Evolutionary conservation across 2,888 invertebrate species (phyloP), one percentile per base, ranked within the genome.

Genomic region (Caprella mutica): DNA sequence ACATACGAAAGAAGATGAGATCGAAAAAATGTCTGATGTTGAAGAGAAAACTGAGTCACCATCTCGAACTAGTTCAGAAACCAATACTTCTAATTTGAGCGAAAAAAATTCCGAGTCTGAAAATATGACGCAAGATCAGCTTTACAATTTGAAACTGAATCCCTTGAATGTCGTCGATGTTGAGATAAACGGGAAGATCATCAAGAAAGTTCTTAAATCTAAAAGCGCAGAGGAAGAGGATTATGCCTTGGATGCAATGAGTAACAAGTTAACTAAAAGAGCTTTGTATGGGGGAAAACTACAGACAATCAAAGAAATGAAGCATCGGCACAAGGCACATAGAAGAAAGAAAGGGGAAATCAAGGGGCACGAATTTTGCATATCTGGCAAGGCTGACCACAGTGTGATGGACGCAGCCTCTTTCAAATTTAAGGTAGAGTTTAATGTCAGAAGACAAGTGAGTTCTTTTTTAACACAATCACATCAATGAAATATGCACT

Each of bases 181-280:
- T 50, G 50, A 56, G 33, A 48, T 48, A 12, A 56, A 40, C n/a
- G 50, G 24, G 9, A 52, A 39, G 30, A 8, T 19, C 5, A 21
- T 19, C 19, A 35, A 26, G 12, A 52, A 52, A 52, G 52, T 40
- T 17, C n/a, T 52, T 21, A 38, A 52, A 8, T 24, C 27, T 2
- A 38, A 38, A 35, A 52, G 40, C 17, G 50, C 48, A 5, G 33
- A 40, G 38, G 42, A 48, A 42, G 50, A 50, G 21, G 51, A 56
- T 12, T 38, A 35, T 4, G 46, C 39, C 9, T 14, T 48, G 24
- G 48, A 48, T 24, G 48, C 30, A 9, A 48, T 48, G 48, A 48
- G 48, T 21, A 21, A 23, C 9, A 48, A 48, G 27, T 21, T 48
- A 19, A 48, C 48, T 1, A 29, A 14, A 17, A 48, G 26, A 29